A percentile compares a stretch with the other conserved stretches of the same genome.
Conservation (phyloP, 2,113 vertebrate species). For the Pelecanoides urinatrix region DNA sequence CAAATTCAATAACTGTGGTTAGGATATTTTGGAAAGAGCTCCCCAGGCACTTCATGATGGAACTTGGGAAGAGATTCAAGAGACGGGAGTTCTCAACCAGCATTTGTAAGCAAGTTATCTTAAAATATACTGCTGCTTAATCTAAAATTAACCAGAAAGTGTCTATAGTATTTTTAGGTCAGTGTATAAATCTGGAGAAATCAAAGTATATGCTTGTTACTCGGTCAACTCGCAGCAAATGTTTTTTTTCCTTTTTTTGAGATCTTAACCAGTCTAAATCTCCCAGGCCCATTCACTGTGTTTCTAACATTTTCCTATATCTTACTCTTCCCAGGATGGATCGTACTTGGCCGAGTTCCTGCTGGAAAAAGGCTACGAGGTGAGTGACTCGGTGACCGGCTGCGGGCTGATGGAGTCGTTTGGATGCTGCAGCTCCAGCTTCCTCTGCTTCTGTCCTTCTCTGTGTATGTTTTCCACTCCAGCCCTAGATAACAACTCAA, state of each 20-base stretch:
- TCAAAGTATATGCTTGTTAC: neutral
- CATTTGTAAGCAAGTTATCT: neutral
- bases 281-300: neutral
- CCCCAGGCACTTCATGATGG: neutral
- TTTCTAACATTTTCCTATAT: slow-evolving; percentile 56
- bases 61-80: neutral
- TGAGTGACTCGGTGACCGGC: slow-evolving; percentile 80
- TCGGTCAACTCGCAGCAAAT: neutral
- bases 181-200: neutral
- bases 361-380: slow-evolving; percentile 94
- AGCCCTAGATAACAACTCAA: slow-evolving; percentile 87
- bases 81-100: neutral
- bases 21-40: neutral
- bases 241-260: neutral
- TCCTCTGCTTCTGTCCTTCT: slow-evolving; percentile 72
- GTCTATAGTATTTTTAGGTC: neutral
- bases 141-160: slow-evolving; percentile 9
- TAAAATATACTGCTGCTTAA: neutral
- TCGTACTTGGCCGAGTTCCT: slow-evolving; percentile 99
- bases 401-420: slow-evolving; percentile 73
- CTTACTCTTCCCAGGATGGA: slow-evolving; percentile 87
- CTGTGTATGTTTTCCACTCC: slow-evolving; percentile 85
- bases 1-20: neutral
- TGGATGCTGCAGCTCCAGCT: slow-evolving; percentile 54
- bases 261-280: neutral